Evolutionary conservation across 2,113 vertebrate species (phyloP).

Genomic region (Xiphias gladius): DNA sequence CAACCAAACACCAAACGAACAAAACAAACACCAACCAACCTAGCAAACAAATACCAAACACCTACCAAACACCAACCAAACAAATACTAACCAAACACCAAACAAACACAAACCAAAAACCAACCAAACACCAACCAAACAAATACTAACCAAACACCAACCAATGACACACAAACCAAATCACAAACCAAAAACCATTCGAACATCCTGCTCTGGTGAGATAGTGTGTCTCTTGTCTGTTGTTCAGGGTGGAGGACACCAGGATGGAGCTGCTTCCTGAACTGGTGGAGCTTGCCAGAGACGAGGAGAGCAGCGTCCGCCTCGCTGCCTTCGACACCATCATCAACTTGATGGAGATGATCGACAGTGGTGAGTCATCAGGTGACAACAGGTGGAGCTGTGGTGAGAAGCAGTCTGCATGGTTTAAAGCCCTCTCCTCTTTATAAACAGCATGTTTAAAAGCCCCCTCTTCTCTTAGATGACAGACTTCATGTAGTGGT

Average conservation of each 20-base stretch:
- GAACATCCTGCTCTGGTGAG: not conserved
- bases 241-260: slow-evolving; percentile 90
- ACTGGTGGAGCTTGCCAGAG: slow-evolving; percentile 90
- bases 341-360: slow-evolving; percentile 91
- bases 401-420: not conserved
- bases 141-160: not conserved
- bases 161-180: not conserved
- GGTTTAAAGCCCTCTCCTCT: not conserved
- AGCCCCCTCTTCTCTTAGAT: slow-evolving; percentile 30
- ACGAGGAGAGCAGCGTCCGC: slow-evolving; percentile 91
- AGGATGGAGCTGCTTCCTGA: slow-evolving; percentile 92
- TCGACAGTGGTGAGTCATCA: slow-evolving; percentile 88
- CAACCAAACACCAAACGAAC: not conserved
- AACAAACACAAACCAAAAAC: not conserved
- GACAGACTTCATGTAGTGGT: slow-evolving; percentile 62
- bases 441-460: not conserved
- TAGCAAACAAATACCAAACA: not conserved
- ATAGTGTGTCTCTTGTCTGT: not conserved
- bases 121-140: not conserved
- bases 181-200: no score
- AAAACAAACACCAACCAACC: not conserved
- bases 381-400: not conserved
- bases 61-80: not conserved
- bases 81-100: not conserved
- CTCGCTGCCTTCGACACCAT: slow-evolving; percentile 94